phyloP scores from a whole-genome alignment of 2,888 invertebrate species.

The Adelphocoris suturalis region DNA sequence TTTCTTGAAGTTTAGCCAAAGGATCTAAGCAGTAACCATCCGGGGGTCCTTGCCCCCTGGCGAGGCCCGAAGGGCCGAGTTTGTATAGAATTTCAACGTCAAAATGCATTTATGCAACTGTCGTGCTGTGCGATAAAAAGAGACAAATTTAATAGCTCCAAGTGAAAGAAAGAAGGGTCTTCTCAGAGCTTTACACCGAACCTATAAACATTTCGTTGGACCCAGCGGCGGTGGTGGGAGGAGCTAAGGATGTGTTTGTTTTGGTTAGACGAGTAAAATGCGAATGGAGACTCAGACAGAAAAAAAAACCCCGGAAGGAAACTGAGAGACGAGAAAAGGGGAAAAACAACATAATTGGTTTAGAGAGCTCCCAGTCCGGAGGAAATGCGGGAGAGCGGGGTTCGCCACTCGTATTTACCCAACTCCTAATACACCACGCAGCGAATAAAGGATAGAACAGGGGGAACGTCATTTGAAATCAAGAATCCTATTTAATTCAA shows the following conservation, averaged over 20 bases:
- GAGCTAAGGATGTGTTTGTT: constrained; percentile 25
- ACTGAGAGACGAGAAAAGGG: constrained; percentile 22
- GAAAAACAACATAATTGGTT: constrained; percentile 53
- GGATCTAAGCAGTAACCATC: no score
- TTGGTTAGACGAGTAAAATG: constrained; percentile 25
- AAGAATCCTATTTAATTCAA: no score
- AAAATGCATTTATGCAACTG: no score
- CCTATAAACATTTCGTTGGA: constrained; percentile 6
- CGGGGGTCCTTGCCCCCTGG: no score
- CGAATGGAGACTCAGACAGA: not conserved
- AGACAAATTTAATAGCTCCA: not conserved
- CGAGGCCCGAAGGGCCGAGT: no score
- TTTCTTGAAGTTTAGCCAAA: no score
- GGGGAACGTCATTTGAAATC: no score
- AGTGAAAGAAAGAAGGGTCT: not conserved
- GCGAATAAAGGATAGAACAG: not conserved
- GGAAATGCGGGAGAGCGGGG: not conserved
- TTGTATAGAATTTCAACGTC: no score
- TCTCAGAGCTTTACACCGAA: not conserved
- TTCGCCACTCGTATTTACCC: not conserved
- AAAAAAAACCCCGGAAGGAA: not conserved
- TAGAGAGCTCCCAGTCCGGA: constrained; percentile 27
- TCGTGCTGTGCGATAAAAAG: not conserved
- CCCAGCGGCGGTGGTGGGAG: not conserved
- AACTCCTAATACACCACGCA: not conserved